Evolutionary conservation across 2,113 vertebrate genomes (phyloP).

Genomic region (Panurus biarmicus): DNA sequence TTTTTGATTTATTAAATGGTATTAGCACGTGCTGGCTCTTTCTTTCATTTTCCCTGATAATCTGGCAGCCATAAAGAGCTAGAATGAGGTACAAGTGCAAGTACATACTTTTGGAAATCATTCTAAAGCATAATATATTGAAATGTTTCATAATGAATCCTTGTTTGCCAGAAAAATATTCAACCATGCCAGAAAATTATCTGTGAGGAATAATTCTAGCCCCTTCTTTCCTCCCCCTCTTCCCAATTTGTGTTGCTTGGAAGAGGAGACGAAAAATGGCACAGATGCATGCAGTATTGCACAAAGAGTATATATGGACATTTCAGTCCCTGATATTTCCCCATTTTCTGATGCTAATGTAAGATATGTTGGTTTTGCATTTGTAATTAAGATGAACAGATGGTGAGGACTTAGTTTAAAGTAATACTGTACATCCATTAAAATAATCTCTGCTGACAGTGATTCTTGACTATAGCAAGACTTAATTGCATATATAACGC

Average conservation of each 20-base stretch:
- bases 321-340: conserved; percentile 69
- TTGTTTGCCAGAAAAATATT: conserved; percentile 61
- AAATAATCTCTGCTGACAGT: conserved; percentile 76
- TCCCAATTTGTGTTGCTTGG: conserved; percentile 55
- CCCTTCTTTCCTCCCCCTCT: conserved; percentile 25
- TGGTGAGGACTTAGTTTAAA: conserved; percentile 74
- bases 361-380: conserved; percentile 76
- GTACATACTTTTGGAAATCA: conserved; percentile 50
- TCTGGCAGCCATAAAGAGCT: conserved; percentile 20
- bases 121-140: conserved; percentile 46
- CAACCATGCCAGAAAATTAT: conserved; percentile 57
- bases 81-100: conserved; percentile 15
- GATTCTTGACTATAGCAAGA: conserved; percentile 69
- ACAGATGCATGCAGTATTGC: conserved; percentile 70
- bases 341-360: conserved; percentile 79
- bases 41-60: conserved; percentile 23
- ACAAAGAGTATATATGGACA: conserved; percentile 73
- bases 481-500: conserved; percentile 74
- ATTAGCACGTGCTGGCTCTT: conserved; percentile 25
- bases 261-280: conserved; percentile 50
- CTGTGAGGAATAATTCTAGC: conserved; percentile 45
- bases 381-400: conserved; percentile 80
- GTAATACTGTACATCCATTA: conserved; percentile 76
- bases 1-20: conserved; percentile 27
- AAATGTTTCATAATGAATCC: conserved; percentile 68